phyloP scores from a whole-genome alignment of 2,888 invertebrate genomes.

The Stenoptilia bipunctidactyla region DNA sequence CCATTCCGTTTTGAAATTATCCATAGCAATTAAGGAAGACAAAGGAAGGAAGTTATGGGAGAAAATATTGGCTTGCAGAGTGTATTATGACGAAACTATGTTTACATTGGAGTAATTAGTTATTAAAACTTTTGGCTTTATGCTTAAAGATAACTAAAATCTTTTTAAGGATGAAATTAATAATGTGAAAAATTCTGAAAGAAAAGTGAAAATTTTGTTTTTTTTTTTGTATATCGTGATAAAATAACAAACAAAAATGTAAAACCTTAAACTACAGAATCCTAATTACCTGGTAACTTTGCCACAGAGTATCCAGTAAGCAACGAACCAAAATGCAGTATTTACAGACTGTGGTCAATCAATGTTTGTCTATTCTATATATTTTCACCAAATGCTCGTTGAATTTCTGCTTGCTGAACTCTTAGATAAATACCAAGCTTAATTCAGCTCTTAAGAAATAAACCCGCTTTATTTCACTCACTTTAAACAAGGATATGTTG shows the following conservation, averaged over 20 bases:
- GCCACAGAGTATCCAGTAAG: neutral
- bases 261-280: no score
- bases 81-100: no score
- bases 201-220: no score
- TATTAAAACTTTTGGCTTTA: no score
- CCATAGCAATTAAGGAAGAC: neutral
- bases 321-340: slow-evolving; percentile 2
- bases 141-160: no score
- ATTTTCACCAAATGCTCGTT: slow-evolving; percentile 14
- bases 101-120: no score
- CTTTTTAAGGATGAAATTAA: no score
- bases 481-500: slow-evolving; percentile 13
- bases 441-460: slow-evolving; percentile 29
- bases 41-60: no score
- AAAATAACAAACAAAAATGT: no score
- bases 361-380: slow-evolving; percentile 28
- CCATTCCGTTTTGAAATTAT: neutral
- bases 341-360: slow-evolving; percentile 13
- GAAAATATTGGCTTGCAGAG: neutral
- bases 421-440: slow-evolving; percentile 31
- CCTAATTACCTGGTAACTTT: neutral
- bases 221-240: no score
- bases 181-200: no score
- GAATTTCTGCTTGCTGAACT: neutral
- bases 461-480: slow-evolving; percentile 26